Percentiles rank a stretch among this genome's conserved stretches.
phyloP scores from a whole-genome alignment of 2,113 vertebrate species.

The Arenaria interpres region DNA sequence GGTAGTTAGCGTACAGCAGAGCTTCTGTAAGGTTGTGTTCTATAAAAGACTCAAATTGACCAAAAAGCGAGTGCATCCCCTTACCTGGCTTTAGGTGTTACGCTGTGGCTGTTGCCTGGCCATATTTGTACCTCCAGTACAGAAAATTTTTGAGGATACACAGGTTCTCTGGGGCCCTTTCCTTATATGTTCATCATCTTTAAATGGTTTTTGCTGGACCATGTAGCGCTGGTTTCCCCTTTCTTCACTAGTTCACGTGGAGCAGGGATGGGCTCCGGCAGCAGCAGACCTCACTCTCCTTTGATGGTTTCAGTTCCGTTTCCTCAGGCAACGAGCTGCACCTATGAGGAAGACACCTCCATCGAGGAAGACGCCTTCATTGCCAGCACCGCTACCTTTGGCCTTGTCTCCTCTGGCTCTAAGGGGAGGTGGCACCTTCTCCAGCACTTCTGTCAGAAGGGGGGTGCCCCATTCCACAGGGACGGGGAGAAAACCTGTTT shows the following conservation, averaged over 20 bases:
- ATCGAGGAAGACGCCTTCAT: too few species aligned
- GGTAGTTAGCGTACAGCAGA: neutral
- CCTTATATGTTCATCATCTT: rapidly evolving
- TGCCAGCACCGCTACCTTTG: neutral
- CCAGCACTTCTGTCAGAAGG: neutral
- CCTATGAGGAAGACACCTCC: neutral
- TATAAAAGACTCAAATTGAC: neutral
- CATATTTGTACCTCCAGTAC: neutral
- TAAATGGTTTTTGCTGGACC: neutral
- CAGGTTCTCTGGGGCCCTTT: neutral
- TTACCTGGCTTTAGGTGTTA: neutral
- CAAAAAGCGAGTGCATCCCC: neutral
- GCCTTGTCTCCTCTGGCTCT: neutral
- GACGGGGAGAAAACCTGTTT: neutral
- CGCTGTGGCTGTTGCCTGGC: rapidly evolving
- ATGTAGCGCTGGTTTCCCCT: neutral
- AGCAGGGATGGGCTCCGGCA: neutral
- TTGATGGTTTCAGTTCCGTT: neutral
- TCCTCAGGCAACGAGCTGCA: neutral
- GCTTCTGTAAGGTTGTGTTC: neutral
- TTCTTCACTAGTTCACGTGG: neutral
- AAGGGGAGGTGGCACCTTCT: neutral
- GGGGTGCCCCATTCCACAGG: neutral
- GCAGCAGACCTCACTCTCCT: neutral
- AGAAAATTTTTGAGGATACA: neutral